Base-by-base conservation (phyloP, 2,888 invertebrate genomes). In the Chouioia cunea region DNA sequence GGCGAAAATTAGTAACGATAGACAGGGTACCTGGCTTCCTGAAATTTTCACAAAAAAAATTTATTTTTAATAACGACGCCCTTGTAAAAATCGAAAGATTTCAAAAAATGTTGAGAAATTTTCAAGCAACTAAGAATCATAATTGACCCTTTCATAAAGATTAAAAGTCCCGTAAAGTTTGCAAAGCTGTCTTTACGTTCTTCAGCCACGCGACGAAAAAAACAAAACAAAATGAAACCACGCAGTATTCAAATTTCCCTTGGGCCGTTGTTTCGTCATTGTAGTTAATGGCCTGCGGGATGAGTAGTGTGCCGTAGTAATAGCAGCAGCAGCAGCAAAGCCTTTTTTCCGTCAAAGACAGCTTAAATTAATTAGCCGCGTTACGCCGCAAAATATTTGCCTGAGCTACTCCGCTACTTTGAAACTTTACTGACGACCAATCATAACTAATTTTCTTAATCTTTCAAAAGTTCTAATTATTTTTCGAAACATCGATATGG, bases 221-320 rank as follows among this genome's bases (percentile, higher is more conserved):
- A 70, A n/a, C n/a, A n/a, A n/a, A n/a, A n/a, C n/a, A n/a, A 27
- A 36, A 1, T 1, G 36, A 10, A 36, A 36, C 36, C 36, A 66
- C 59, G 52, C 70, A 64, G 65, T 64, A 71, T 67, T 60, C 70
- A 73, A 73, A 75, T 74, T 75, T 75, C 74, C 75, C 75, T 57
- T 23, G 74, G 74, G 75, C 53, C 56, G 57, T 66, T 48, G 67
- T 73, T 72, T 74, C 74, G 75, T 75, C 74, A 72, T 73, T 73
- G 73, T 62, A 44, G 71, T 67, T 74, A 73, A 75, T 73, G 69
- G 72, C 72, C 70, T 68, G 62, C 66, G 70, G 70, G 72, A 67
- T 60, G 58, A 16, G 50, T 44, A 36, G 36, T 56, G 60, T 54
- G 27, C 57, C 68, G 63, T 58, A 20, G 10, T 18, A 20, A 16